Evolutionary conservation across 1,140 invertebrate genomes (phyloP).

Genomic region (Diploscapter pachys): DNA sequence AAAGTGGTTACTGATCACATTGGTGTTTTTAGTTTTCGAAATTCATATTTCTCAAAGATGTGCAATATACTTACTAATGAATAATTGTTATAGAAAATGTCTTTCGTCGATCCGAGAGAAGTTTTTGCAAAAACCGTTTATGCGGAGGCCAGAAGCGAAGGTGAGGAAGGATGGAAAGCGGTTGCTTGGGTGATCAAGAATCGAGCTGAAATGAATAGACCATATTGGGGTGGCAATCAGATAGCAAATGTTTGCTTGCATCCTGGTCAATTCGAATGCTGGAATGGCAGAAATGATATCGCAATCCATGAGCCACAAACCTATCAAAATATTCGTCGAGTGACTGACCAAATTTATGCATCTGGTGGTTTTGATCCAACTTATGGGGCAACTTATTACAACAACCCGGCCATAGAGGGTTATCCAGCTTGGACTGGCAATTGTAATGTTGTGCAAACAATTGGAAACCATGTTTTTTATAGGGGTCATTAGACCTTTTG

Average conservation of each 20-base stretch:
- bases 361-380: not conserved
- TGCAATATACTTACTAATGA: too few relatives aligned
- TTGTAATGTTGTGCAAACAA: too few relatives aligned
- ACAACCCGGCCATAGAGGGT: constrained; percentile 2
- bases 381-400: not conserved
- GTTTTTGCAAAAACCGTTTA: not conserved
- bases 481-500: too few relatives aligned
- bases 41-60: too few relatives aligned
- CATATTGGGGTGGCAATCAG: constrained; percentile 1
- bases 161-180: not conserved
- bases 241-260: not conserved
- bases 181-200: constrained; percentile 3
- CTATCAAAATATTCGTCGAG: not conserved
- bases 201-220: not conserved
- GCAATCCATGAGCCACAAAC: not conserved
- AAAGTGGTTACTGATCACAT: too few relatives aligned
- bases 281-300: constrained; percentile 5
- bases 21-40: too few relatives aligned
- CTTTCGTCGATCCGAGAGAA: too few relatives aligned
- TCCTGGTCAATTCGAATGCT: constrained; percentile 13
- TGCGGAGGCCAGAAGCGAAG: not conserved
- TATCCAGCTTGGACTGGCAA: too few relatives aligned
- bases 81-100: too few relatives aligned
- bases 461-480: too few relatives aligned
- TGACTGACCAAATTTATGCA: not conserved